Percentiles rank a stretch among this genome's conserved stretches.
phyloP scores from a whole-genome alignment of 64 coral and sea anemone species.

The Catalaphyllia jardinei region DNA sequence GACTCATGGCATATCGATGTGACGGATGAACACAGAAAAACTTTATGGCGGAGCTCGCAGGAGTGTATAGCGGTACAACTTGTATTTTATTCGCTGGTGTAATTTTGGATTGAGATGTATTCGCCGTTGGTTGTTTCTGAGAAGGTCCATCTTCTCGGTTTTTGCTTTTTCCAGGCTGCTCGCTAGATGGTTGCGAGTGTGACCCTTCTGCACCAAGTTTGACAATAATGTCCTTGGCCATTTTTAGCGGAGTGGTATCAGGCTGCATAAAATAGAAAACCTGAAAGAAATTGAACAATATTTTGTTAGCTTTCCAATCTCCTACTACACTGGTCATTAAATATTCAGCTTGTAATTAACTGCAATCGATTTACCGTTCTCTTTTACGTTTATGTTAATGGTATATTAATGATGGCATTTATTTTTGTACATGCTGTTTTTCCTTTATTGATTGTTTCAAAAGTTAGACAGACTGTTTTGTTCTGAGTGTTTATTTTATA shows the following conservation, averaged over 20 bases:
- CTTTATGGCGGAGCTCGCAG: conserved; percentile 30
- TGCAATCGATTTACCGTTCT: too few species aligned
- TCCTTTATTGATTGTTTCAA: too few species aligned
- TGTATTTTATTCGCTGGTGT: background rate
- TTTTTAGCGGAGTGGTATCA: conserved; percentile 6
- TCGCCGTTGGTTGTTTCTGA: background rate
- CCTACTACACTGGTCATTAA: too few species aligned
- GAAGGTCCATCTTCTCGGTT: background rate
- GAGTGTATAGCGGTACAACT: conserved; percentile 45
- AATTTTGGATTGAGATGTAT: background rate
- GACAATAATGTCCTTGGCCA: conserved; percentile 9
- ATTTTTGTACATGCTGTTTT: too few species aligned
- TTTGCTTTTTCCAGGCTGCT: background rate
- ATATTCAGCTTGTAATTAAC: too few species aligned
- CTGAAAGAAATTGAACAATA: background rate
- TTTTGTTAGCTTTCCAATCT: too few species aligned
- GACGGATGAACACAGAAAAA: conserved; percentile 65
- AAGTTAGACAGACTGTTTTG: too few species aligned
- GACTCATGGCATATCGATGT: conserved; percentile 62
- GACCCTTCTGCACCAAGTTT: background rate
- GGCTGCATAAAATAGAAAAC: conserved; percentile 57
- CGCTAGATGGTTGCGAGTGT: background rate
- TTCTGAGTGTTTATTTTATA: too few species aligned
- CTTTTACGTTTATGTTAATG: too few species aligned
- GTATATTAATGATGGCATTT: too few species aligned